Evolutionary conservation across 2,888 invertebrate species (phyloP).

Genomic region (Morinoia aosen): DNA sequence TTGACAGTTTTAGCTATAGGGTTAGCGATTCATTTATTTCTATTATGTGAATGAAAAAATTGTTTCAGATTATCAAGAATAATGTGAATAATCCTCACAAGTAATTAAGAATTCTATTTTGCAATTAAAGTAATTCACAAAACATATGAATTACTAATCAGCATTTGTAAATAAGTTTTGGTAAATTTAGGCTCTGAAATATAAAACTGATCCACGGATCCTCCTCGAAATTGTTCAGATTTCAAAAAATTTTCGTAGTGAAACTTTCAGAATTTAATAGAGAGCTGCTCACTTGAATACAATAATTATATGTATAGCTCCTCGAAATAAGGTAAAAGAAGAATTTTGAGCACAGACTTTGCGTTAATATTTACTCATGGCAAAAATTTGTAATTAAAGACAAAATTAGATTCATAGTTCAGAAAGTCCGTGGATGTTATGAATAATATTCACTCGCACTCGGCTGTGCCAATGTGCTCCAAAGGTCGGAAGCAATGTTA

Average conservation of each 20-base stretch:
- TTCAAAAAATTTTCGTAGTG: background rate
- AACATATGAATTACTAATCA: too few species aligned
- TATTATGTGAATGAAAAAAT: too few species aligned
- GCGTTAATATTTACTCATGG: background rate
- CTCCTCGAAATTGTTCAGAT: background rate
- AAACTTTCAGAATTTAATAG: background rate
- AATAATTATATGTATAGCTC: background rate
- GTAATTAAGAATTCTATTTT: too few species aligned
- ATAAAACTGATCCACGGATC: background rate
- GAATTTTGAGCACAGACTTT: background rate
- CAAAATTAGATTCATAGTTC: background rate
- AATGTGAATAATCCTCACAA: too few species aligned
- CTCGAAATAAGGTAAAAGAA: background rate
- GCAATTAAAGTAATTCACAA: too few species aligned
- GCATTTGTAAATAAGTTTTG: too few species aligned
- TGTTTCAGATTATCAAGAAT: too few species aligned
- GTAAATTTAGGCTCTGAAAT: background rate
- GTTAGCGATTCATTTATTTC: too few species aligned
- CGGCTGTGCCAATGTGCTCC: background rate
- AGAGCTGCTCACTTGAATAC: background rate
- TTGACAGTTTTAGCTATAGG: too few species aligned
- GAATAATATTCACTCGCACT: background rate
- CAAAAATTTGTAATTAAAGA: background rate
- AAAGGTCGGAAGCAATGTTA: background rate
- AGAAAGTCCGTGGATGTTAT: background rate